Conservation (phyloP, 1,140 invertebrate genomes). For the Trichonephila clavata region DNA sequence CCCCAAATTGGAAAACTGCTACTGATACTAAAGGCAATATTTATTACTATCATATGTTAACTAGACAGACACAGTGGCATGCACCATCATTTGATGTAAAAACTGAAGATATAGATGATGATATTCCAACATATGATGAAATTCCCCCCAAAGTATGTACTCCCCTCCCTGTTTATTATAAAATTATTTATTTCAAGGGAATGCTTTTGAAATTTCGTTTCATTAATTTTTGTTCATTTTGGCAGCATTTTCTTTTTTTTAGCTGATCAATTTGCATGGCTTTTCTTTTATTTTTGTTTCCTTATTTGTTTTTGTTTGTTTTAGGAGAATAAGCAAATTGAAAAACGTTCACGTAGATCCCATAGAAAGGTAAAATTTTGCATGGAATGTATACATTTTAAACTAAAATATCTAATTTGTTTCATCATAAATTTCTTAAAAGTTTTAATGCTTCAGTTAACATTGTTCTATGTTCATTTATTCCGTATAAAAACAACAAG, state of each 20-base stretch:
- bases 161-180: neutral
- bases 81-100: constrained; percentile 84
- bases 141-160: constrained; percentile 50
- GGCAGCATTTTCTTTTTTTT: neutral
- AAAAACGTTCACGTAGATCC: constrained; percentile 49
- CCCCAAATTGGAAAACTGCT: constrained; percentile 92
- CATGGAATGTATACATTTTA: neutral
- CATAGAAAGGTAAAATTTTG: constrained; percentile 58
- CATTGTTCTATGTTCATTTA: too few relatives aligned
- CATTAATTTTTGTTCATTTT: neutral
- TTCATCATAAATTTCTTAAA: neutral
- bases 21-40: constrained; percentile 89
- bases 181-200: neutral
- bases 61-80: constrained; percentile 92
- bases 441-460: neutral
- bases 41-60: constrained; percentile 95
- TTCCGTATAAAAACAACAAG: too few relatives aligned
- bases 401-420: neutral
- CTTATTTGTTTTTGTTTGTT: constrained; percentile 63
- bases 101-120: constrained; percentile 18
- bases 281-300: constrained; percentile 39
- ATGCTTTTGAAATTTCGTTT: neutral
- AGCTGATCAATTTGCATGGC: neutral
- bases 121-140: constrained; percentile 74
- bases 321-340: constrained; percentile 63